phyloP scores from a whole-genome alignment of 2,113 vertebrate genomes.

The Chlamydotis undulata region DNA sequence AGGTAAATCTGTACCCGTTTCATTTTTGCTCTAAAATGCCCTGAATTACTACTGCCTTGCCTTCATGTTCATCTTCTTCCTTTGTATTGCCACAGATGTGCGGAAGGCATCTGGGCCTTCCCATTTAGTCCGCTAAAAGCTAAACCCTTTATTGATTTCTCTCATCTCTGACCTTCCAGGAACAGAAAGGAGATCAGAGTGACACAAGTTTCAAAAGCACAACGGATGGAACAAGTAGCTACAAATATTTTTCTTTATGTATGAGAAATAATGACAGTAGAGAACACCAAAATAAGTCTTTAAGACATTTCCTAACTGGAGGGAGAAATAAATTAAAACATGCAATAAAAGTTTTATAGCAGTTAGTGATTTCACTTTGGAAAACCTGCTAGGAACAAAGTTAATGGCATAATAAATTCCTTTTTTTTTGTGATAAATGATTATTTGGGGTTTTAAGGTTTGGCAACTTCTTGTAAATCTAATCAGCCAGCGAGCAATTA shows the following conservation, averaged over 20 bases:
- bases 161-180: neutral
- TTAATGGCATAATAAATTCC: constrained; percentile 73
- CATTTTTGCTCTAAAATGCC: neutral
- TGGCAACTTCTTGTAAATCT: constrained; percentile 73
- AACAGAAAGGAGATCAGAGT: neutral
- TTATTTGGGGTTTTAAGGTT: constrained; percentile 68
- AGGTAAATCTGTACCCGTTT: neutral
- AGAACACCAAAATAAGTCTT: constrained; percentile 59
- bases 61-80: neutral
- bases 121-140: neutral
- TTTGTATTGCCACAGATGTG: neutral
- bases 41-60: neutral
- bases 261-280: constrained; percentile 42
- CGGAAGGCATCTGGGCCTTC: neutral
- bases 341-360: constrained; percentile 72
- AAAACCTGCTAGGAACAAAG: constrained; percentile 67
- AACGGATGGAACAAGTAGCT: constrained; percentile 31
- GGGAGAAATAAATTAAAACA: constrained; percentile 74
- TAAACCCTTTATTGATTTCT: neutral
- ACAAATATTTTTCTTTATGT: constrained; percentile 60
- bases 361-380: constrained; percentile 68
- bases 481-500: constrained; percentile 68
- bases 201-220: constrained; percentile 1
- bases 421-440: constrained; percentile 57
- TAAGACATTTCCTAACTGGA: constrained; percentile 57